phyloP scores from a whole-genome alignment of 2,113 vertebrate species.

The Ardeotis arabs region DNA sequence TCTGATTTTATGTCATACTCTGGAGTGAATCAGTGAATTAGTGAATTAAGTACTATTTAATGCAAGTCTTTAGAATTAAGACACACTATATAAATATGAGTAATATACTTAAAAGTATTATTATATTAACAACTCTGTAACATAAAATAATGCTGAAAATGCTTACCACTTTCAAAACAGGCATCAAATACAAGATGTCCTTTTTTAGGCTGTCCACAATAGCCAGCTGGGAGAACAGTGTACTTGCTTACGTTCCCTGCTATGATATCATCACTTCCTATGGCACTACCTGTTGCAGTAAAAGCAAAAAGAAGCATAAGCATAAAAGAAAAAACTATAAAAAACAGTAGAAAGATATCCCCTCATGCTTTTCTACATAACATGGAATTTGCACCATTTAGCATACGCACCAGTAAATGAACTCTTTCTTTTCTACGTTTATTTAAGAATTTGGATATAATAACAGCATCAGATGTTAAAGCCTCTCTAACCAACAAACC shows the following conservation, averaged over 20 bases:
- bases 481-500: neutral
- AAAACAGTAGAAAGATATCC: neutral
- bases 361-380: neutral
- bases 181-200: slow-evolving; percentile 96
- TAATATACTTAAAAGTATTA: neutral
- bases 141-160: neutral
- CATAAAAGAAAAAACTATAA: neutral
- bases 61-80: neutral
- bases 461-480: neutral
- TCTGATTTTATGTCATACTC: neutral
- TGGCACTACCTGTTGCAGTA: slow-evolving; percentile 78
- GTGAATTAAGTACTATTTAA: neutral
- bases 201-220: slow-evolving; percentile 84
- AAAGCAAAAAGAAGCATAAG: neutral
- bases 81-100: neutral
- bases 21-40: neutral
- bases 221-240: slow-evolving; percentile 83
- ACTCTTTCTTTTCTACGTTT: neutral
- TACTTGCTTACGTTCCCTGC: slow-evolving; percentile 94
- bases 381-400: neutral
- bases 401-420: neutral
- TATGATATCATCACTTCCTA: slow-evolving; percentile 87
- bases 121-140: neutral
- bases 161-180: slow-evolving; percentile 98
- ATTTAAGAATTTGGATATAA: neutral